Percentiles rank a stretch among this genome's conserved stretches.
These are phyloP conservation scores for Pseudopleuronectes americanus DNA, from an alignment of 2,797 vertebrate species.

Conservation along the genomic window DNA sequence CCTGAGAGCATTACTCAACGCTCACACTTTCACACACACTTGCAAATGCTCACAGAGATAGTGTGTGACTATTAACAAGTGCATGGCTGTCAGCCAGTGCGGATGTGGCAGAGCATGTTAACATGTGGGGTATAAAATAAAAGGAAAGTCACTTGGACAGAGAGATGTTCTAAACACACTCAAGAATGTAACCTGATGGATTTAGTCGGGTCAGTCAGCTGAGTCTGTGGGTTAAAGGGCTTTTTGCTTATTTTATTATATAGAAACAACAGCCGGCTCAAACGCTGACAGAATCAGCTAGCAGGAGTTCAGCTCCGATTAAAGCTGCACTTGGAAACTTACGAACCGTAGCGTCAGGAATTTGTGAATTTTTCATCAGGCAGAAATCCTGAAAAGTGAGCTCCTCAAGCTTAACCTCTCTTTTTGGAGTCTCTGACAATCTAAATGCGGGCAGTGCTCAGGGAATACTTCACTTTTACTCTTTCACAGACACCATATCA, in stretches of 20 bases:
- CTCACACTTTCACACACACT: conserved; percentile 24
- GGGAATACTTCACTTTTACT: background rate
- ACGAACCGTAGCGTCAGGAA: background rate
- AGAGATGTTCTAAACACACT: conserved; percentile 15
- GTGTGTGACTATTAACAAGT: conserved; percentile 41
- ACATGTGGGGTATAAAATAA: conserved; percentile 26
- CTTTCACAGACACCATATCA: background rate
- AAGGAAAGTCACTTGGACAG: conserved; percentile 10
- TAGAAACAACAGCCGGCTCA: background rate
- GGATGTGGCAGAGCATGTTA: conserved; percentile 32
- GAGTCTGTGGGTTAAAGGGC: conserved; percentile 14
- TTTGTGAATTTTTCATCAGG: conserved; percentile 8
- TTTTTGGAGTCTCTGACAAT: too few relatives aligned
- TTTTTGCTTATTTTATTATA: background rate
- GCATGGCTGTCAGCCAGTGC: conserved; percentile 39
- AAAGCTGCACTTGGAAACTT: conserved; percentile 11
- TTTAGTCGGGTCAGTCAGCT: too few relatives aligned
- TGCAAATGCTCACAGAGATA: conserved; percentile 26
- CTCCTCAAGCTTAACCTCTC: background rate
- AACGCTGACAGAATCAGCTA: background rate
- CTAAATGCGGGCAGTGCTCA: background rate
- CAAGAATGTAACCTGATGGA: too few relatives aligned
- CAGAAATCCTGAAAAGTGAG: background rate
- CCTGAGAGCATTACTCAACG: conserved; percentile 20
- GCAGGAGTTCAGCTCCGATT: conserved; percentile 20